Evolutionary conservation across 2,113 vertebrate genomes (phyloP), one percentile per base, ranked within the genome.

Genomic region (Nothobranchius kuhntae): DNA sequence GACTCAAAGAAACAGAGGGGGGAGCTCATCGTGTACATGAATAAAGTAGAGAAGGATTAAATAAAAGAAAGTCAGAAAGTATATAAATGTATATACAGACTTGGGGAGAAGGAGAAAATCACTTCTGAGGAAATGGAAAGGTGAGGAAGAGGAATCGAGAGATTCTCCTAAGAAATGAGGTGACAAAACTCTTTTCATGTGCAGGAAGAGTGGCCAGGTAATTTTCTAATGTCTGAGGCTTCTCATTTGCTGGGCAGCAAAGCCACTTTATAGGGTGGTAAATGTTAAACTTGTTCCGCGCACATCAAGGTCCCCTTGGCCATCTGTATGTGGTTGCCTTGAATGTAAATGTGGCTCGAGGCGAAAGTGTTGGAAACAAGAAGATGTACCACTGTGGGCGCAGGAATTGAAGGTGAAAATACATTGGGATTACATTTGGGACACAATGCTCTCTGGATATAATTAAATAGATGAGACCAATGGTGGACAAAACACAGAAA

Each of bases 201-300:
- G 68, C 46, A 53, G 65, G 53, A 72, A 67, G 72, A 62, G 78
- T 71, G 75, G 81, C 78, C 64, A 82, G 67, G 81, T 80, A 85
- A 89, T 79, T 88, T 87, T 85, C 67, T 86, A 86, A 89, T 66
- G 73, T 85, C 82, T 86, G 65, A 66, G 82, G 57, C 73, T 89
- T 86, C 83, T 87, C 78, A 88, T 89, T 89, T 87, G 76, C 64
- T 0, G 11, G 53, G 60, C 55, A 53, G 75, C 73, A 75, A 81
- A 82, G 68, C 71, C 79, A 87, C 87, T 87, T 88, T 85, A 76
- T 65, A 71, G 5, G 50, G 63, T 66, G 72, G 82, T 77, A 86
- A 83, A 87, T 86, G 80, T 85, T 88, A 80, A 90, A 87, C 78
- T 82, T 84, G 83, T 85, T 86, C 81, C 73, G 84, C 68, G 69